phyloP scores from a whole-genome alignment of 2,888 invertebrate genomes.

The Ophion slaviceki region DNA sequence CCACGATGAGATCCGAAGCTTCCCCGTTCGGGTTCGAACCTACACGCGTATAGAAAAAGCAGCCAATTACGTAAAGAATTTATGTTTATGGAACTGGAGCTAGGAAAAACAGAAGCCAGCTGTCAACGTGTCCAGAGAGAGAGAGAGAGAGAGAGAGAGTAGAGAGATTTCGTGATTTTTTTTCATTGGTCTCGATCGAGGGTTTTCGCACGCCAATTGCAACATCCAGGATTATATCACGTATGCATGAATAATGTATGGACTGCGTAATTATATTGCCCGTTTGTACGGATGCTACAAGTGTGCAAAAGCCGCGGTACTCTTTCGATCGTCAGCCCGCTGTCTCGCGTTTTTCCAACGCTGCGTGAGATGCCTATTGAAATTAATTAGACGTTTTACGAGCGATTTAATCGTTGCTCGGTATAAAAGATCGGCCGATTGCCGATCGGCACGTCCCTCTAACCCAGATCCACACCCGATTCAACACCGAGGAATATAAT shows the following conservation, averaged over 20 bases:
- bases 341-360: constrained; percentile 2
- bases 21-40: constrained; percentile 17
- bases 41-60: not conserved
- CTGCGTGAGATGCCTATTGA: constrained; percentile 47
- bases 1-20: constrained; percentile 5
- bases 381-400: constrained; percentile 60
- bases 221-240: constrained; percentile 26
- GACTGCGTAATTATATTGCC: constrained; percentile 22
- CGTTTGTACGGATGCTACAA: constrained; percentile 8
- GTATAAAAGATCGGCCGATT: constrained; percentile 41
- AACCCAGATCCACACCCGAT: constrained; percentile 37
- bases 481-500: constrained; percentile 14
- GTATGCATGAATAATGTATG: constrained; percentile 4
- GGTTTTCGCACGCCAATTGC: constrained; percentile 44
- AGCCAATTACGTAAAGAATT: constrained; percentile 33
- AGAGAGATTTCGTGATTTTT: not conserved
- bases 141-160: not conserved
- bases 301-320: constrained; percentile 14
- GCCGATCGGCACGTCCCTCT: constrained; percentile 43
- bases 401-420: constrained; percentile 50
- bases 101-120: not conserved
- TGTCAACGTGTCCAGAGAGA: too few species aligned
- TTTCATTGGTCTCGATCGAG: not conserved
- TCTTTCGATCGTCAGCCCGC: constrained; percentile 26
- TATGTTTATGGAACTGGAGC: constrained; percentile 26